Evolutionary conservation across 2,888 invertebrate genomes (phyloP), one percentile per base, ranked within the genome.

Genomic region (Electrophaes corylata): DNA sequence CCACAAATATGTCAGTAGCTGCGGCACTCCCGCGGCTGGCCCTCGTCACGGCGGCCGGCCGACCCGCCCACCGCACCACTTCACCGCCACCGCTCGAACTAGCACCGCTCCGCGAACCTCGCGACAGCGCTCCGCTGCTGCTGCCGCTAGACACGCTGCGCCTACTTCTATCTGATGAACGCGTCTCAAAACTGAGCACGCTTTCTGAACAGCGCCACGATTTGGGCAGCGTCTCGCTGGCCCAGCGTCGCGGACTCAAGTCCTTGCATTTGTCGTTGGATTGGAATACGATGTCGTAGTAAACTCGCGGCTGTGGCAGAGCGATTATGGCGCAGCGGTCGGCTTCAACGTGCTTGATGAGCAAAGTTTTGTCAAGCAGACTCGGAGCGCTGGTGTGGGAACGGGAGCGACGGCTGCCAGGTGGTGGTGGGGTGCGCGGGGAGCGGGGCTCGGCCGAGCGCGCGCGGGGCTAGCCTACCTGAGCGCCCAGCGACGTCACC

Each of bases 401-500:
- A 37, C 78, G 76, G 46, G 73, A 62, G 60, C 78, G 83, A 33
- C 60, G 60, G 16, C 16, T 19, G 69, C 76, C 71, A 71, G 78
- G 76, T 67, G 74, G 76, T 66, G 69, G 75, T 57, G 75, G 76
- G 59, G 75, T 73, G 70, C 71, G 80, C 67, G 71, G 77, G 54
- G 74, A 72, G 72, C 77, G 85, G 74, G 84, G 86, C 79, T 85
- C 83, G 73, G 90, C 89, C 81, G 90, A 90, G 70, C 89, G 90
- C 83, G 91, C 88, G 83, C 89, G 91, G 79, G 90, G 88, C 91
- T 90, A 92, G 93, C 93, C 93, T 93, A 94, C 94, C 93, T 94
- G 93, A 81, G 93, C 88, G 79, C 92, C 91, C 79, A 95, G 92
- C 76, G 95, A 94, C 75, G 94, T 94, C 81, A 95, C 94, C 76